phyloP scores from a whole-genome alignment of 2,113 vertebrate species.

The Nannobrachium achirus region DNA sequence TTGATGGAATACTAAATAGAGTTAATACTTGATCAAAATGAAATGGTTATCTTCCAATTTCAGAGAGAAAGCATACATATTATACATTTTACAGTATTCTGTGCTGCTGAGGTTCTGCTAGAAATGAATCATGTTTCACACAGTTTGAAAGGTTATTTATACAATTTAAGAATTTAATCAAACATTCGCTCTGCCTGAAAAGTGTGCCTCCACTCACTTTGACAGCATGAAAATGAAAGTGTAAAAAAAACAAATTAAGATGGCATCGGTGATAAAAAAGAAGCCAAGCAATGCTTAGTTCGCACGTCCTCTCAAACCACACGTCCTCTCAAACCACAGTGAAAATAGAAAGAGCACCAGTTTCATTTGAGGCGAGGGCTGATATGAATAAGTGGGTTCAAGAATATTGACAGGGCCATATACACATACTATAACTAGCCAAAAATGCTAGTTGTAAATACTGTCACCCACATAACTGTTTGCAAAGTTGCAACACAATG shows the following conservation, averaged over 20 bases:
- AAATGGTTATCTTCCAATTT: neutral
- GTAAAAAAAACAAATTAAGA: neutral
- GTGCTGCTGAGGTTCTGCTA: neutral
- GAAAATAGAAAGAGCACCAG: constrained; percentile 48
- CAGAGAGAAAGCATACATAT: neutral
- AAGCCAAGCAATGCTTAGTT: neutral
- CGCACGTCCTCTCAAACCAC: constrained; percentile 4
- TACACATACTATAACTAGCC: neutral
- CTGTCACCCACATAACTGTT: neutral
- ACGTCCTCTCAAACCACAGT: constrained; percentile 18
- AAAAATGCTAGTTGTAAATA: neutral
- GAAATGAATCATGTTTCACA: constrained; percentile 2
- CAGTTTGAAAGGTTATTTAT: neutral
- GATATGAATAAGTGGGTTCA: constrained; percentile 29
- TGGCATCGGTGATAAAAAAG: neutral
- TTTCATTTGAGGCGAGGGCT: constrained; percentile 24
- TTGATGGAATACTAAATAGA: neutral
- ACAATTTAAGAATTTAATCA: neutral
- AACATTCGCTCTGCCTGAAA: neutral
- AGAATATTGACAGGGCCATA: neutral
- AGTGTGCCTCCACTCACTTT: neutral
- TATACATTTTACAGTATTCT: neutral
- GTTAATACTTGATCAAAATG: neutral
- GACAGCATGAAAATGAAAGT: neutral
- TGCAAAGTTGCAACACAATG: neutral